Evolutionary conservation across 2,797 vertebrate genomes (phyloP).

Genomic region (Strix occidentalis): DNA sequence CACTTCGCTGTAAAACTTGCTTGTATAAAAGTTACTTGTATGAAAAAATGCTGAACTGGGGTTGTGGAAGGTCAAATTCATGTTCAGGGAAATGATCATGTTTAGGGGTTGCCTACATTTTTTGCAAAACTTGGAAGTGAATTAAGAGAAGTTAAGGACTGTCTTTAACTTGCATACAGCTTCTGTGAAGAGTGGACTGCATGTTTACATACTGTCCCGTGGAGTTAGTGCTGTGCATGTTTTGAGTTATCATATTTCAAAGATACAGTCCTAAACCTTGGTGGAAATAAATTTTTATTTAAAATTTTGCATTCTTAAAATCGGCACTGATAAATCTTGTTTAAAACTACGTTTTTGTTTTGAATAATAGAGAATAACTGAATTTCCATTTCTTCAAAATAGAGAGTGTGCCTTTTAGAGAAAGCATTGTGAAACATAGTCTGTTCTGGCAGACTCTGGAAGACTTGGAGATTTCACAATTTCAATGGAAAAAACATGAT

Average conservation of each 20-base stretch:
- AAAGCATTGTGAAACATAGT: not conserved
- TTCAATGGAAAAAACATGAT: not conserved
- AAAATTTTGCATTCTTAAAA: not conserved
- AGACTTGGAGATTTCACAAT: not conserved
- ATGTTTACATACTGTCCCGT: not conserved
- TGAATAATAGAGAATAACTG: not conserved
- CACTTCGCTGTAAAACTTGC: not conserved
- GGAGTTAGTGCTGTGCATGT: not conserved
- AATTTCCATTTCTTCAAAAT: not conserved
- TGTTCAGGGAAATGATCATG: not conserved
- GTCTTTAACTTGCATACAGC: not conserved
- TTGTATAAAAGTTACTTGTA: not conserved
- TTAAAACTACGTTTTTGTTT: not conserved
- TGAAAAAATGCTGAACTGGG: not conserved
- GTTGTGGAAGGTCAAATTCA: not conserved
- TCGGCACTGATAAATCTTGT: not conserved
- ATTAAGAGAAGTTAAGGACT: not conserved
- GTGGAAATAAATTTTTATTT: not conserved
- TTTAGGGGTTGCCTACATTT: not conserved
- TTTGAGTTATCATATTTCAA: not conserved
- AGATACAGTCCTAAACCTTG: not conserved
- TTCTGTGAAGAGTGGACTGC: not conserved
- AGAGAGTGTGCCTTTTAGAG: not conserved
- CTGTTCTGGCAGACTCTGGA: not conserved
- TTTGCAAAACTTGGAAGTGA: not conserved